Percentiles rank a stretch among this genome's conserved stretches.
These are phyloP conservation scores for Microtus richardsoni DNA, from an alignment of 2,113 vertebrate genomes.

Conservation along the genomic window DNA sequence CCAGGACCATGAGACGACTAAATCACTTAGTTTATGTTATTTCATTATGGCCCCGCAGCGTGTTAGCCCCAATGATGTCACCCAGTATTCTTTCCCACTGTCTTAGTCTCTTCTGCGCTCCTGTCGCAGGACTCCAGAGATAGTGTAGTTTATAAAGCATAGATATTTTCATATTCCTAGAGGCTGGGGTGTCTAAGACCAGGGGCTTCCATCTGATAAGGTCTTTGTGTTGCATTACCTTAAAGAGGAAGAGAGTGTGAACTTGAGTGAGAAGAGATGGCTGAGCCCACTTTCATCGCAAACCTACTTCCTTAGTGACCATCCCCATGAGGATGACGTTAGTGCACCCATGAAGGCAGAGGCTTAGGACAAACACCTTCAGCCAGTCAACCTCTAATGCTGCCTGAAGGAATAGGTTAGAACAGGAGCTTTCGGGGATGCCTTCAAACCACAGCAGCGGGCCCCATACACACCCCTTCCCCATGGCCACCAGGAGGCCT, in stretches of 20 bases:
- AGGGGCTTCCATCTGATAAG: neutral
- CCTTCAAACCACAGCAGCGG: neutral
- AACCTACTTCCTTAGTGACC: neutral
- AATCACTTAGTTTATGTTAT: neutral
- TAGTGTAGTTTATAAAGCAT: neutral
- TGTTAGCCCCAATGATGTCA: too few relatives aligned
- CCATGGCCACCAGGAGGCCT: too few relatives aligned
- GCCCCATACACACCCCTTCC: neutral
- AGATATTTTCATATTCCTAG: neutral
- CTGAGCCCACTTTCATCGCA: neutral
- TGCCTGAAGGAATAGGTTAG: neutral
- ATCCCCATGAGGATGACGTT: rapidly evolving
- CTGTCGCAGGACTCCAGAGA: neutral
- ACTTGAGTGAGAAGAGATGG: neutral
- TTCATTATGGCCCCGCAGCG: rapidly evolving
- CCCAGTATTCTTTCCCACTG: neutral
- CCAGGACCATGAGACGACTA: neutral
- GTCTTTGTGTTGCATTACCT: neutral
- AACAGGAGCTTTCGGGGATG: neutral
- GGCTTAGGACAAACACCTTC: neutral
- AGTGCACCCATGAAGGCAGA: neutral
- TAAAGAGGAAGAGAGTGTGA: neutral
- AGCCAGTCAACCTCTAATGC: too few relatives aligned
- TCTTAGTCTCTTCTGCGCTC: neutral
- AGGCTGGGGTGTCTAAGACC: neutral